Conservation (phyloP, 2,113 vertebrate genomes). For the Pongo pygmaeus region DNA sequence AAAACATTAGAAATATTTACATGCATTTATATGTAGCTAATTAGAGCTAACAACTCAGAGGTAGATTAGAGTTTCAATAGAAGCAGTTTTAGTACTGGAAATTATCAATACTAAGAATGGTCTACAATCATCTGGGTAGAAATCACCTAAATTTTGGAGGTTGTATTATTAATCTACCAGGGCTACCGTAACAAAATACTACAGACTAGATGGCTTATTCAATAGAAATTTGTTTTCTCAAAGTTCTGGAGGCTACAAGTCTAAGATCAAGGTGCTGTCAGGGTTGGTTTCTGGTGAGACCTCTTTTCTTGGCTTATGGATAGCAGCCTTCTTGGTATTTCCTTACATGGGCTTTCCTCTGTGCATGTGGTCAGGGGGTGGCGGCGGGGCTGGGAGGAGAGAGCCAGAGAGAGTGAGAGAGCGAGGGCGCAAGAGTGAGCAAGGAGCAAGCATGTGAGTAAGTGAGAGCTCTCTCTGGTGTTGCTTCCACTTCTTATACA, state of each 20-base stretch:
- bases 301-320: neutral
- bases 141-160: neutral
- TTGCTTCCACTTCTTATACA: neutral
- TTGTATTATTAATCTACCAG: neutral
- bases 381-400: fast-evolving
- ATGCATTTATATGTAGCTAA: neutral
- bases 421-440: neutral
- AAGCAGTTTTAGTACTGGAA: neutral
- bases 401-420: neutral
- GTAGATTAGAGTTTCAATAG: neutral
- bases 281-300: neutral
- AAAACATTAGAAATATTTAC: neutral
- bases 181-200: neutral
- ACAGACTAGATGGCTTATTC: neutral
- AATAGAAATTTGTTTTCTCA: neutral
- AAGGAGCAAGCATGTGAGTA: neutral
- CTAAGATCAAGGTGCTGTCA: neutral
- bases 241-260: neutral
- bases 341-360: neutral
- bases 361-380: neutral
- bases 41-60: neutral
- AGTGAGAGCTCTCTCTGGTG: neutral
- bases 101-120: constrained; percentile 16
- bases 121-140: neutral
- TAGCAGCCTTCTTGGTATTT: neutral